Evolutionary conservation across 1,140 invertebrate species (phyloP).

Genomic region (Meloidogyne floridensis): DNA sequence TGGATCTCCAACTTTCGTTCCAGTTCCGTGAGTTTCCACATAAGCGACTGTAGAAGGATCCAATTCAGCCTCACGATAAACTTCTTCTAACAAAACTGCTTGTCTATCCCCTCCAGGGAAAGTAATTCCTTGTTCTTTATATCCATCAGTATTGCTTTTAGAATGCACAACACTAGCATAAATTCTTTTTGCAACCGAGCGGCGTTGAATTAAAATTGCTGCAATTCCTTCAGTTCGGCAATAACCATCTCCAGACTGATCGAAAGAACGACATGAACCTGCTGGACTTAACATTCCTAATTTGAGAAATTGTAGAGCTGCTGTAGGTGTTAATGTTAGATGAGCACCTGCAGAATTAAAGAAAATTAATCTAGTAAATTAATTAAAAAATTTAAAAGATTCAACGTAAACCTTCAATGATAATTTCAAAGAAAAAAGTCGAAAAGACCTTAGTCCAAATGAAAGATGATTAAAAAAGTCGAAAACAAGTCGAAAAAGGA

Average conservation of each 20-base stretch:
- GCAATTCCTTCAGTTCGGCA: conserved; percentile 85
- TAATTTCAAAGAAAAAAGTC: too few relatives aligned
- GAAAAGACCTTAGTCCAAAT: too few relatives aligned
- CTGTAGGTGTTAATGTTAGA: conserved; percentile 81
- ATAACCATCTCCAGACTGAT: conserved; percentile 84
- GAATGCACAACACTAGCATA: conserved; percentile 84
- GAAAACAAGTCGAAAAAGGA: too few relatives aligned
- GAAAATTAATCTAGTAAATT: background rate
- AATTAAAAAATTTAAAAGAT: background rate
- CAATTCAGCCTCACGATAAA: conserved; percentile 80
- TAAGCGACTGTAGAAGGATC: conserved; percentile 80
- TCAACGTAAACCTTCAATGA: too few relatives aligned
- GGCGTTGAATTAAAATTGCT: conserved; percentile 79
- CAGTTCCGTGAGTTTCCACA: conserved; percentile 93
- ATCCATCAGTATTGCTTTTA: conserved; percentile 85
- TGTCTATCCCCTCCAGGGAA: conserved; percentile 85
- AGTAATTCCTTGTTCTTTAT: conserved; percentile 81
- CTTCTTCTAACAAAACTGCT: conserved; percentile 80
- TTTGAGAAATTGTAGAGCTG: conserved; percentile 86
- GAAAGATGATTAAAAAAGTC: too few relatives aligned
- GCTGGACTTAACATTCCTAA: conserved; percentile 85
- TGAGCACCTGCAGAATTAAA: conserved; percentile 69
- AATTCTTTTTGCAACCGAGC: conserved; percentile 75
- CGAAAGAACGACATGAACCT: conserved; percentile 89
- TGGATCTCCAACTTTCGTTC: conserved; percentile 86